Base-by-base conservation (phyloP, 2,113 vertebrate species). In the Callaeas wilsoni region DNA sequence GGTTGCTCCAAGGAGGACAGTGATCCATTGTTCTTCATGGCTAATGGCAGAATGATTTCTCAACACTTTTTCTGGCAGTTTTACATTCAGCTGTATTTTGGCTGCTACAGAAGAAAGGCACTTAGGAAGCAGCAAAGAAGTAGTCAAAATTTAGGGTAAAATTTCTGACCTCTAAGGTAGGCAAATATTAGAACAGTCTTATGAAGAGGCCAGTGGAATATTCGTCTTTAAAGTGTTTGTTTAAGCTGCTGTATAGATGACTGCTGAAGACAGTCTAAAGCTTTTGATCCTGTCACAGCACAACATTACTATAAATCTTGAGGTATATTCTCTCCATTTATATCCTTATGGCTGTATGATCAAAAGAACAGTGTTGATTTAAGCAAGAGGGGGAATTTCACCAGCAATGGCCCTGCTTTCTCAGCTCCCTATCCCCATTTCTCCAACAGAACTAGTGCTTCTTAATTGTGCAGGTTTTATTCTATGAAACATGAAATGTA, bases 401-500 rank as follows among this genome's bases (percentile, higher is more conserved):
- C n/a, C 37, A 83, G 78, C 23, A 50, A 47, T 41, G 10, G 11
- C 46, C 63, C 33, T 84, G 41, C 95, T 90, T 94, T 94, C 70
- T 92, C 67, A 90, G 23, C 16, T 88, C 21, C 25, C 27, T 23
- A 21, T 35, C 9, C 27, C 9, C 27, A 56, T 90, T 92, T 95
- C 39, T 95, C 53, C 60, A 71, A 57, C 30, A 93, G 56, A 84
- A 85, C 37, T 67, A 33, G 7, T 78, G 26, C 55, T 94, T 39
- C 71, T 81, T 65, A 78, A 88, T 82, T 86, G 69, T 63, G 73
- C 71, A 56, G 62, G 47, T 86, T 97, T 97, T 96, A 91, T 85
- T 92, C 84, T 86, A 12, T 94, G 90, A 91, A 84, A 47, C 25
- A 95, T n/a, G 76, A 96, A 94, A 90, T 93, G 56, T 92, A 96